These are phyloP conservation scores for Mythimna albipuncta DNA, from an alignment of 2,888 invertebrate genomes.

Conservation along the genomic window DNA sequence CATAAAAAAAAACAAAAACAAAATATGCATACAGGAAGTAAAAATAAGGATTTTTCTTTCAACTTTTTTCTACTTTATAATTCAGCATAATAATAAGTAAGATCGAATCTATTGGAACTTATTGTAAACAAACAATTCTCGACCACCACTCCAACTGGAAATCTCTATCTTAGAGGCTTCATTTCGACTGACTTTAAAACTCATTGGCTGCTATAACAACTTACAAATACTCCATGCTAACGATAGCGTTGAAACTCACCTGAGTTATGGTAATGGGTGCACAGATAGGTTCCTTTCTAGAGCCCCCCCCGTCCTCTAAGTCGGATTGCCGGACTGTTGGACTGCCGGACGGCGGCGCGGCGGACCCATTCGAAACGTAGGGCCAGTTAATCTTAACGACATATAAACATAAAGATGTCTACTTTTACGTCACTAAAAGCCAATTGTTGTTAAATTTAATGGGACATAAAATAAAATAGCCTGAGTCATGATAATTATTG, in stretches of 20 bases:
- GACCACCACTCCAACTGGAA: slow-evolving; percentile 19
- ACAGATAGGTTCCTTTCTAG: slow-evolving; percentile 60
- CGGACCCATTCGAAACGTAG: slow-evolving; percentile 66
- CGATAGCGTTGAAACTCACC: slow-evolving; percentile 68
- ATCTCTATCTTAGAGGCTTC: slow-evolving; percentile 45
- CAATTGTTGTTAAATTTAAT: slow-evolving; percentile 89
- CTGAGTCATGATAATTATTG: slow-evolving; percentile 80
- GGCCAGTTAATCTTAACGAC: slow-evolving; percentile 84
- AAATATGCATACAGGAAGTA: too few species aligned
- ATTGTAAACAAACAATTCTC: background rate
- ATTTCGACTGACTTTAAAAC: slow-evolving; percentile 53
- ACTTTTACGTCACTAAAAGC: slow-evolving; percentile 85
- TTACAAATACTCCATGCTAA: slow-evolving; percentile 55
- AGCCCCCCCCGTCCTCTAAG: slow-evolving; percentile 34
- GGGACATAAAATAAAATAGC: slow-evolving; percentile 85
- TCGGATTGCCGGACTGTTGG: slow-evolving; percentile 42
- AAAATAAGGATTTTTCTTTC: too few species aligned
- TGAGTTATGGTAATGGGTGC: slow-evolving; percentile 81
- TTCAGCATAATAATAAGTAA: too few species aligned
- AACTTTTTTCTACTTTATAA: too few species aligned
- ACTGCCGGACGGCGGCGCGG: slow-evolving; percentile 39
- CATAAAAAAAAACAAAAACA: too few species aligned
- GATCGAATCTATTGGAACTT: too few species aligned
- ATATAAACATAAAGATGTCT: slow-evolving; percentile 87
- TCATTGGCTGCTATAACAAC: slow-evolving; percentile 52